Evolutionary conservation across 1,140 invertebrate genomes (phyloP).

Genomic region (Calycopis cecrops): DNA sequence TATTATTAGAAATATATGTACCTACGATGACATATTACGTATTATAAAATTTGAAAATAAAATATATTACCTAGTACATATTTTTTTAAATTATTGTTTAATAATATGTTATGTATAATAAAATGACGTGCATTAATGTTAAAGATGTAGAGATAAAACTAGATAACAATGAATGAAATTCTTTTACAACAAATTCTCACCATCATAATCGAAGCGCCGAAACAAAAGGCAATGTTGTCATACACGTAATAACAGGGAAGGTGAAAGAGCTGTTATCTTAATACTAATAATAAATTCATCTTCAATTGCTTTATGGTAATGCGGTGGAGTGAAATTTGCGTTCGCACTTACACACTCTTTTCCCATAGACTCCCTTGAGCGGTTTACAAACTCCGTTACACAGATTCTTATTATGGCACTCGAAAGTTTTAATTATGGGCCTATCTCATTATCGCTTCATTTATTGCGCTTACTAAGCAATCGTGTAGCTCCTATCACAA

Average conservation of each 20-base stretch:
- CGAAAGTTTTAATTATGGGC: slow-evolving; percentile 55
- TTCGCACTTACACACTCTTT: slow-evolving; percentile 19
- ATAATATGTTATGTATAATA: background rate
- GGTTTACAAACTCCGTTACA: slow-evolving; percentile 25
- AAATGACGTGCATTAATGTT: background rate
- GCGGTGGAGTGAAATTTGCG: slow-evolving; percentile 30
- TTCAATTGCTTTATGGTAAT: slow-evolving; percentile 23
- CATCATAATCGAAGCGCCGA: slow-evolving; percentile 4
- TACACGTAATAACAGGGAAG: slow-evolving; percentile 7
- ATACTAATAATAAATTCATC: slow-evolving; percentile 8
- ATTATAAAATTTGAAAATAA: background rate
- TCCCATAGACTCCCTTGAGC: slow-evolving; percentile 17
- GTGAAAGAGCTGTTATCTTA: slow-evolving; percentile 3
- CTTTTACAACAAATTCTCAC: slow-evolving; percentile 7
- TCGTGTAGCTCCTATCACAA: slow-evolving; percentile 1
- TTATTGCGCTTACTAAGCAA: slow-evolving; percentile 18
- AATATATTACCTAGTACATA: too few species aligned
- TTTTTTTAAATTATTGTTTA: background rate
- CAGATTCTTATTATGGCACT: slow-evolving; percentile 35
- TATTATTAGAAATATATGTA: too few species aligned
- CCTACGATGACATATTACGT: background rate
- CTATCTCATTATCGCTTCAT: slow-evolving; percentile 29
- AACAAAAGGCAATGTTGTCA: slow-evolving; percentile 11
- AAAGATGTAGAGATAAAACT: background rate
- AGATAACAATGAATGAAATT: slow-evolving; percentile 7